A percentile compares a stretch with the other conserved stretches of the same genome.
These are phyloP conservation scores for Dysmachus trigonus DNA, from an alignment of 2,888 invertebrate species.

Conservation along the genomic window DNA sequence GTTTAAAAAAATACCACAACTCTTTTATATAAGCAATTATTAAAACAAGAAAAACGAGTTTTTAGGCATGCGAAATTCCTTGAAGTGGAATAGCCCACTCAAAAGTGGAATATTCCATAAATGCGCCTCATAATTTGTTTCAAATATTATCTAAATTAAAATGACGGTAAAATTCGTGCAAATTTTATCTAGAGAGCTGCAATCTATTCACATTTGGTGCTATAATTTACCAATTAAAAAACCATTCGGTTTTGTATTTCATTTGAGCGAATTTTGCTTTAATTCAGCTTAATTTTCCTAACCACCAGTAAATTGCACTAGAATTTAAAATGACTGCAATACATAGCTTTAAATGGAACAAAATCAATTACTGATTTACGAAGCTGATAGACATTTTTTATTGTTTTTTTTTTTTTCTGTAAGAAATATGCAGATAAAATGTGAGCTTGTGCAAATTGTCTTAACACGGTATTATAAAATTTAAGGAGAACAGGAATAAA, in stretches of 20 bases:
- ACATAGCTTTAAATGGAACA: neutral
- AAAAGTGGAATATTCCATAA: neutral
- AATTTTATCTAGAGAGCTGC: neutral
- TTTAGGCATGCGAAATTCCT: neutral
- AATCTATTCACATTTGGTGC: neutral
- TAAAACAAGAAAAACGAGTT: neutral
- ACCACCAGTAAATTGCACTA: neutral
- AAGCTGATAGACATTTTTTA: neutral
- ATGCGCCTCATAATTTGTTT: neutral
- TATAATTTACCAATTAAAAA: neutral
- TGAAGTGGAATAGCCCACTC: neutral
- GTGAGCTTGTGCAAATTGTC: neutral
- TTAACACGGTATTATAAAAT: neutral
- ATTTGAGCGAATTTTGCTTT: neutral
- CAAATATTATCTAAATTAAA: neutral
- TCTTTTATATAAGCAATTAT: neutral
- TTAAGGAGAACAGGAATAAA: neutral
- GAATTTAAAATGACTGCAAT: neutral
- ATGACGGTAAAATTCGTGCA: neutral
- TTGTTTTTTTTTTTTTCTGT: neutral
- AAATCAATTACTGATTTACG: neutral
- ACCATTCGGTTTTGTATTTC: neutral
- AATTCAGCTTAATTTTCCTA: neutral
- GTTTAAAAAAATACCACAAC: neutral
- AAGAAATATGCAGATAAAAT: neutral